Evolutionary conservation across 2,113 vertebrate genomes (phyloP).

Genomic region (Donacobius atricapilla): DNA sequence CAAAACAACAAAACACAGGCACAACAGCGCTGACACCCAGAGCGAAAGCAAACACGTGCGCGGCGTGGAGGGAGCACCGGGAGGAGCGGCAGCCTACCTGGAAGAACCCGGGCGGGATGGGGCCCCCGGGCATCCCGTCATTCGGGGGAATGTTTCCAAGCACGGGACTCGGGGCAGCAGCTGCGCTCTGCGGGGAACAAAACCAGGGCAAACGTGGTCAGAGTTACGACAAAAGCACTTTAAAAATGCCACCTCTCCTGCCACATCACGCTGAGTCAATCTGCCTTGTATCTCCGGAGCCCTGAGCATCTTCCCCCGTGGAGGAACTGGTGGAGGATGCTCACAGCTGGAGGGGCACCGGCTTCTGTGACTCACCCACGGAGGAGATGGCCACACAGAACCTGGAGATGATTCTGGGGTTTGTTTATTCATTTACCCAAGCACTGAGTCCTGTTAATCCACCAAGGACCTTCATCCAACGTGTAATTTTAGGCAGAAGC

Average conservation of each 20-base stretch:
- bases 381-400: background rate
- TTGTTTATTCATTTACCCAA: background rate
- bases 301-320: accelerated
- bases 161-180: slow-evolving; percentile 87
- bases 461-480: background rate
- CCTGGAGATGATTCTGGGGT: background rate
- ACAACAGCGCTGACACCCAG: slow-evolving; percentile 11
- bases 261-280: background rate
- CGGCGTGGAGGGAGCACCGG: background rate
- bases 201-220: background rate
- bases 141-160: slow-evolving; percentile 90
- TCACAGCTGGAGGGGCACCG: accelerated
- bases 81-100: slow-evolving; percentile 75
- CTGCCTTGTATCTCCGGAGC: background rate
- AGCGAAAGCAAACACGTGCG: background rate
- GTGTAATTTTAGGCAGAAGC: background rate
- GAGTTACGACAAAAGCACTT: background rate
- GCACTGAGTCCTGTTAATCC: background rate
- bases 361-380: background rate
- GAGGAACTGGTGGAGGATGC: background rate
- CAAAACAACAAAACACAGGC: background rate
- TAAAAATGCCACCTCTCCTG: background rate
- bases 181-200: slow-evolving; percentile 81
- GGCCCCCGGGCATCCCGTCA: slow-evolving; percentile 85
- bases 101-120: slow-evolving; percentile 87